Evolutionary conservation across 2,888 invertebrate genomes (phyloP), one percentile per base, ranked within the genome.

Genomic region (Drosophila ustulata): DNA sequence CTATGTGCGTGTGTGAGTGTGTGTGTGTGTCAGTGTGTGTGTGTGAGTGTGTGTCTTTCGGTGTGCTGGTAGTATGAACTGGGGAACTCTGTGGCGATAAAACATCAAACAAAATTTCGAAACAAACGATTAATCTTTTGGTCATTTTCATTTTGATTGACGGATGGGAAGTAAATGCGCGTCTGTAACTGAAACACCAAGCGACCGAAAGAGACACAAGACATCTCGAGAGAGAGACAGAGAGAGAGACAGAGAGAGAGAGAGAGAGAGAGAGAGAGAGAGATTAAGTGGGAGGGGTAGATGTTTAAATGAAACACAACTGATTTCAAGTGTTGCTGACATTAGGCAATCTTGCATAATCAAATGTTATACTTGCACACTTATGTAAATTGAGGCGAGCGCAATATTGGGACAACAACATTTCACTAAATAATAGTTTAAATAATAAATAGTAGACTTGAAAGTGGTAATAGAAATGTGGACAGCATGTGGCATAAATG

Each of bases 81-180:
- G 78, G 73, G 77, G 72, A 80, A 82, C 84, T 75, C 65, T 85
- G 77, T 71, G 88, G 80, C 81, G 78, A 87, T 89, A 83, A 86
- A 90, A 90, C 90, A 85, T 91, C 91, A 91, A 91, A 91, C 86
- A 82, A 82, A 88, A 87, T 88, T 89, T 89, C 90, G 89, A 90
- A 90, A 90, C 79, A 89, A 87, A 89, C 90, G 86, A 91, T 91
- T 91, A 91, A 91, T 91, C 91, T 91, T 89, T 89, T 88, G 90
- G 90, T 91, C 87, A 91, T 90, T 91, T 90, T 89, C 88, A 88
- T 90, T 90, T 89, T 90, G 90, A 91, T 91, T 91, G 91, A 91
- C 91, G 89, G 88, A 89, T 88, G 89, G 88, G 83, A 90, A 90
- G 86, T 86, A 85, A 88, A 82, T 83, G 82, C 75, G 65, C 68